Conservation (phyloP, 2,888 invertebrate species). For the Dichetophora obliterata region DNA sequence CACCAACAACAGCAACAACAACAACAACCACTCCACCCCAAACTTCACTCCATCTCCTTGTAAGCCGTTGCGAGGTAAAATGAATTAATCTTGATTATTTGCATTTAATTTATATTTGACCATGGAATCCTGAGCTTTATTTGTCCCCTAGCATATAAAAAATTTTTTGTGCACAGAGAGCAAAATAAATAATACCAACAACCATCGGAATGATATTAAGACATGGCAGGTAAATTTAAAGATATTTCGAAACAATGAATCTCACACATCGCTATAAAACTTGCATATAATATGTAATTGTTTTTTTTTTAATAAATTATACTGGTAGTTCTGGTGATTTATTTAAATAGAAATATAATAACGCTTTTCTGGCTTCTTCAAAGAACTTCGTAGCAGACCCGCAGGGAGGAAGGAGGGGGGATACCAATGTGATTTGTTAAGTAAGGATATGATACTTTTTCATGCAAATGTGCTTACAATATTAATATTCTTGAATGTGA, state of each 20-base stretch:
- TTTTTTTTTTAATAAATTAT: too few relatives aligned
- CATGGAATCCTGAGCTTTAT: slow-evolving; percentile 44
- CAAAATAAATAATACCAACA: background rate
- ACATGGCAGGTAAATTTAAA: background rate
- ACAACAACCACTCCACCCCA: background rate
- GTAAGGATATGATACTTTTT: too few relatives aligned
- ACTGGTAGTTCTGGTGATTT: too few relatives aligned
- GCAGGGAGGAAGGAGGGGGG: too few relatives aligned
- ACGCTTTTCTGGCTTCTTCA: too few relatives aligned
- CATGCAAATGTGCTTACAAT: too few relatives aligned
- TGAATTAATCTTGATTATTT: slow-evolving; percentile 50
- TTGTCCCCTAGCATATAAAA: slow-evolving; percentile 34
- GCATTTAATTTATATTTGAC: slow-evolving; percentile 46
- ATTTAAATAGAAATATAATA: too few relatives aligned
- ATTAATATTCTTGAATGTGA: too few relatives aligned
- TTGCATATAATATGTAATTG: too few relatives aligned
- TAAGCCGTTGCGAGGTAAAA: slow-evolving; percentile 20
- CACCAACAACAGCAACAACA: background rate
- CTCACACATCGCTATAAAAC: background rate
- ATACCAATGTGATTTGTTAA: too few relatives aligned
- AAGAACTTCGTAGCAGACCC: too few relatives aligned
- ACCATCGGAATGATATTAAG: background rate
- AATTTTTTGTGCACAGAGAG: background rate
- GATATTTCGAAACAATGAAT: background rate
- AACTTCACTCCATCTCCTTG: background rate